Evolutionary conservation across 2,797 vertebrate species (phyloP).

Genomic region (Gallinago stenura): DNA sequence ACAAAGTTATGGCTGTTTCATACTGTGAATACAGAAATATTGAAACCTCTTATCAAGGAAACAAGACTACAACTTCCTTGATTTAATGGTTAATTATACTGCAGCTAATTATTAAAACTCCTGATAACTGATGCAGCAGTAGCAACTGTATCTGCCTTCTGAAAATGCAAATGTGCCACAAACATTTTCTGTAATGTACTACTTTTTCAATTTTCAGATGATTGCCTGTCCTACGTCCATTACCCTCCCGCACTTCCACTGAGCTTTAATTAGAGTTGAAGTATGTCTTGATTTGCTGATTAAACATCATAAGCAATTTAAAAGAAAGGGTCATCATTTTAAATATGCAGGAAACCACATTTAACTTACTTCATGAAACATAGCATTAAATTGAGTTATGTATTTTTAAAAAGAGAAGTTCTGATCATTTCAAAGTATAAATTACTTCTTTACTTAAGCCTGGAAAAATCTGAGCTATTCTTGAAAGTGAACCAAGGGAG

Average conservation of each 20-base stretch:
- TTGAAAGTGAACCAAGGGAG: constrained; percentile 21
- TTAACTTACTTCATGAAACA: neutral
- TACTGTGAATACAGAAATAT: neutral
- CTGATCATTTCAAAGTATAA: constrained; percentile 25
- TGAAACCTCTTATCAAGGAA: constrained; percentile 26
- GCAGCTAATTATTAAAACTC: constrained; percentile 63
- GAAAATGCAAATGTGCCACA: constrained; percentile 58
- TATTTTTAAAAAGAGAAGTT: neutral
- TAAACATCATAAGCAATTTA: constrained; percentile 25
- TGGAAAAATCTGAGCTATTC: constrained; percentile 33
- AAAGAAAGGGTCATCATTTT: constrained; percentile 43
- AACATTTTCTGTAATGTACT: constrained; percentile 43
- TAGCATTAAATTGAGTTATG: neutral
- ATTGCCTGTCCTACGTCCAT: constrained; percentile 35
- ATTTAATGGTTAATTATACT: constrained; percentile 65
- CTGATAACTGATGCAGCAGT: constrained; percentile 37
- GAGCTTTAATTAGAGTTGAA: constrained; percentile 60
- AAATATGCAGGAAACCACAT: constrained; percentile 2
- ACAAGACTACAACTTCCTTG: constrained; percentile 12
- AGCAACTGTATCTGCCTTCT: neutral
- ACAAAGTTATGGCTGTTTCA: constrained; percentile 7
- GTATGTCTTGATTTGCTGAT: constrained; percentile 54
- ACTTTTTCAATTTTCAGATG: constrained; percentile 35
- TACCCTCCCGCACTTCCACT: constrained; percentile 20
- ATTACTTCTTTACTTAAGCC: constrained; percentile 23